Conservation (phyloP, 2,113 vertebrate species). For the Spea multiplicata region DNA sequence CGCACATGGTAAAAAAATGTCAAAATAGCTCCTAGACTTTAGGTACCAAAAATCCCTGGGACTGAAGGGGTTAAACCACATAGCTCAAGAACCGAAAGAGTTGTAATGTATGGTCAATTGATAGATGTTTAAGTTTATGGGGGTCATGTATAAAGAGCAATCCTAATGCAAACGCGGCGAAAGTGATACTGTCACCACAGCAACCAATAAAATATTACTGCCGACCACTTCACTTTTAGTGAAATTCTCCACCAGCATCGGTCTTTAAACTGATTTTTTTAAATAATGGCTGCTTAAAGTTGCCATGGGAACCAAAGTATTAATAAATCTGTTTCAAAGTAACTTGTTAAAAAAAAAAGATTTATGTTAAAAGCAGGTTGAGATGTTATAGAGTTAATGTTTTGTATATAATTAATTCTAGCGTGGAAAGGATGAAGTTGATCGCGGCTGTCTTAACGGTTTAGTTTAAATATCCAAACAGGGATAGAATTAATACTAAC, state of each 20-base stretch:
- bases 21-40: no score
- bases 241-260: no score
- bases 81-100: not conserved
- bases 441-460: constrained; percentile 8
- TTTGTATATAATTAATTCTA: not conserved
- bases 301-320: constrained; percentile 34
- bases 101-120: constrained; percentile 14
- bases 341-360: constrained; percentile 12
- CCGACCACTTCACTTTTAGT: no score
- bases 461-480: constrained; percentile 39
- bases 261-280: no score
- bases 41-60: no score
- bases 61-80: not conserved
- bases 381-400: constrained; percentile 8
- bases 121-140: not conserved
- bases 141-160: not conserved
- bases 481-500: constrained; percentile 10
- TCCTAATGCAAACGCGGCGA: no score
- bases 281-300: constrained; percentile 14
- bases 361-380: constrained; percentile 11
- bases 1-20: no score
- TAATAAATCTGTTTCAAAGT: constrained; percentile 5
- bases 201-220: no score
- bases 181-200: no score
- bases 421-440: constrained; percentile 24